phyloP scores from a whole-genome alignment of 2,113 vertebrate genomes.

The Python bivittatus region DNA sequence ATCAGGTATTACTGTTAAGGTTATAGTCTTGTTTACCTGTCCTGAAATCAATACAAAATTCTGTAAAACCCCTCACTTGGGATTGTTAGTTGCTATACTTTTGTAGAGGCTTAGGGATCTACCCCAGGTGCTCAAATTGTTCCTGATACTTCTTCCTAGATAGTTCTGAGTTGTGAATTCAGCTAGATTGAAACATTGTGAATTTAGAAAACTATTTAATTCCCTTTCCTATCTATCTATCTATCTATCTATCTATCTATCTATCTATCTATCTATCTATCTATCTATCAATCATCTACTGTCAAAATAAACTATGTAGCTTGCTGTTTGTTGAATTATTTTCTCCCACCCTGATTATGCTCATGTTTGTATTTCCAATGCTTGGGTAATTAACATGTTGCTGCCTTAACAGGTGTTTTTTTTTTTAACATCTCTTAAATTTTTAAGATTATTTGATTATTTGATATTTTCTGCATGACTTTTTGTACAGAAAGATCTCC shows the following conservation, averaged over 20 bases:
- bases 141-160: constrained; percentile 9
- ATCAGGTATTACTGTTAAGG: constrained; percentile 6
- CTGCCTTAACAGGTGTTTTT: not conserved
- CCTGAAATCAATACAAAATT: constrained; percentile 15
- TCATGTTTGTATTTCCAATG: not conserved
- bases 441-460: not conserved
- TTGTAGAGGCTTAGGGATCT: not conserved
- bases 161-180: constrained; percentile 12
- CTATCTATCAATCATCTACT: too few species aligned
- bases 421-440: not conserved
- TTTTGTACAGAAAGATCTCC: not conserved
- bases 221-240: not conserved
- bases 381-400: not conserved
- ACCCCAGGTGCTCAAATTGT: not conserved
- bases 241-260: too few species aligned
- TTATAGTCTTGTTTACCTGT: constrained; percentile 6
- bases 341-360: not conserved
- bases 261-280: too few species aligned
- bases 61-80: not conserved
- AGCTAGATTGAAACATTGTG: not conserved
- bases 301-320: not conserved
- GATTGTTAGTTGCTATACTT: not conserved
- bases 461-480: not conserved
- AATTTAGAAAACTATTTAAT: not conserved
- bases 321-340: not conserved